Base-by-base conservation (phyloP, 2,888 invertebrate species). In the Heteropelma amictum region DNA sequence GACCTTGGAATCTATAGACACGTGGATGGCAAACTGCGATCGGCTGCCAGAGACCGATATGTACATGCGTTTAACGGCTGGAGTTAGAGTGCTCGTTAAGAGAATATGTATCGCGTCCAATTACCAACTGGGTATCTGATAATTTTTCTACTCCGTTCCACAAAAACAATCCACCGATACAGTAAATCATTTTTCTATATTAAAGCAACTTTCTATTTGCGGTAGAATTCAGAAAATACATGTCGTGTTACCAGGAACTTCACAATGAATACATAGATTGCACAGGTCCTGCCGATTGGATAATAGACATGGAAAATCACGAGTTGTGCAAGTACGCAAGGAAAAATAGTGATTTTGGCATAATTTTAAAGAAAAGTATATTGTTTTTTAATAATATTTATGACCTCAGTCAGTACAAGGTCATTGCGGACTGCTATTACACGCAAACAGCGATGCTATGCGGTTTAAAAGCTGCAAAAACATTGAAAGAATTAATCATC, bases 281-380 rank as follows among this genome's bases (percentile, higher is more conserved):
- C 77, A 89, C 89, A 77, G 92, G 91, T 0, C 87, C 90, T 3
- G 88, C 91, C 1, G 92, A 92, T 83, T 92, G 92, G 92, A 90
- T 89, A 74, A 91, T 92, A 83, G 88, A 89, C 56, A 80, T 83
- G 19, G 89, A 90, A 67, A 78, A 85, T 35, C 79, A 82, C n/a
- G 83, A 86, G 65, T 86, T 90, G 26, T 92, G 92, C 85, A 86
- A 87, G 90, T 90, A 87, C 76, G 51, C 54, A 23, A 30, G 6
- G 19, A 19, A 2, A 54, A 3, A n/a, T n/a, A n/a, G n/a, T n/a
- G n/a, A n/a, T n/a, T n/a, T n/a, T n/a, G n/a, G n/a, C n/a, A n/a
- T n/a, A n/a, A n/a, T n/a, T n/a, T n/a, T n/a, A n/a, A n/a, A n/a
- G n/a, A n/a, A n/a, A n/a, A n/a, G n/a, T n/a, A n/a, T n/a, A n/a